Evolutionary conservation across 2,113 vertebrate genomes (phyloP).

Genomic region (Tenrec ecaudatus): DNA sequence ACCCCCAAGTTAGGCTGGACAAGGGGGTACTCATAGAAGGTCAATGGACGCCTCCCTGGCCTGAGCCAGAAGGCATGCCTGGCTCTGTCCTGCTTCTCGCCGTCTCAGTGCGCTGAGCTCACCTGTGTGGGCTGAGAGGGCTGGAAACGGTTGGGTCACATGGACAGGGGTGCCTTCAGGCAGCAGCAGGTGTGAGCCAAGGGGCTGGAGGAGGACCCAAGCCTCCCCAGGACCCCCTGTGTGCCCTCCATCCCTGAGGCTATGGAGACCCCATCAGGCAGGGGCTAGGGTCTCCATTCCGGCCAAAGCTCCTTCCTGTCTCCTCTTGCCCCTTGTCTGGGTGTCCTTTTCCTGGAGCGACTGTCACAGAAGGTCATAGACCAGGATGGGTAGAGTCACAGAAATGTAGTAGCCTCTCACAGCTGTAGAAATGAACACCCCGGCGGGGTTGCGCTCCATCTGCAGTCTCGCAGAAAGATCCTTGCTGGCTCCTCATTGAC

Average conservation of each 20-base stretch:
- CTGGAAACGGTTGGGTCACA: not conserved
- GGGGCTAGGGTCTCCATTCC: fast-evolving
- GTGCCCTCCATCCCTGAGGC: not conserved
- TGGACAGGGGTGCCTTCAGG: not conserved
- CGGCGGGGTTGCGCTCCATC: not conserved
- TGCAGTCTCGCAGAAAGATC: not conserved
- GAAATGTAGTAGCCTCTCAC: no score
- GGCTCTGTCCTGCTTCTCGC: not conserved
- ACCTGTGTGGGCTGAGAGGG: fast-evolving
- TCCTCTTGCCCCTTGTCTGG: not conserved
- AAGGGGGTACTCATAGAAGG: not conserved
- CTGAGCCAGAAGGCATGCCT: not conserved
- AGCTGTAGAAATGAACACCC: no score
- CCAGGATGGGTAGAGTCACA: not conserved
- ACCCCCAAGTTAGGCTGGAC: not conserved
- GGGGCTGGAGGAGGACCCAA: not conserved
- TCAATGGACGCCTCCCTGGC: not conserved
- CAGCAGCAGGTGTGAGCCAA: not conserved
- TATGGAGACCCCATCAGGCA: not conserved
- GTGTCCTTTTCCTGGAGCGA: not conserved
- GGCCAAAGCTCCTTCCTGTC: no score
- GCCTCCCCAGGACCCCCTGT: not conserved
- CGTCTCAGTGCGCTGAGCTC: not conserved
- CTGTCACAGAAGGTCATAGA: not conserved
- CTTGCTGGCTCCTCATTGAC: not conserved